Percentiles rank a stretch among this genome's conserved stretches.
phyloP scores from a whole-genome alignment of 1,140 invertebrate genomes.

The Lucilia sericata region DNA sequence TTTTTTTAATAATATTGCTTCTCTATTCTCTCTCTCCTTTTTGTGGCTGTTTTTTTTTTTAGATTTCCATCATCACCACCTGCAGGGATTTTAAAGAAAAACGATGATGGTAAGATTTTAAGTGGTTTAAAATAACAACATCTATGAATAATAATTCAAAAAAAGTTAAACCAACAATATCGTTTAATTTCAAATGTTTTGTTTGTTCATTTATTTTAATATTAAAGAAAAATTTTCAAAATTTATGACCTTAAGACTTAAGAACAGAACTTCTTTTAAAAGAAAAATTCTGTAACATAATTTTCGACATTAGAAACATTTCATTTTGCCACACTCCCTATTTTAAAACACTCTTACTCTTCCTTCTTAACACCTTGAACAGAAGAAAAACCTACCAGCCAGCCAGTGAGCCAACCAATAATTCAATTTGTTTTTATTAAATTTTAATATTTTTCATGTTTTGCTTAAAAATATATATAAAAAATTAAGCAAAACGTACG shows the following conservation, averaged over 20 bases:
- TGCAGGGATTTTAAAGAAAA: constrained; percentile 66
- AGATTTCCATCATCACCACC: constrained; percentile 64
- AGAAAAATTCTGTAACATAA: too few relatives aligned
- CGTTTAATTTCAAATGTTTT: not conserved
- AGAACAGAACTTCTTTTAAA: too few relatives aligned
- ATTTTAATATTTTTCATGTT: constrained; percentile 30
- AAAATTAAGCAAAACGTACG: too few relatives aligned
- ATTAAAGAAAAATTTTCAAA: constrained; percentile 31
- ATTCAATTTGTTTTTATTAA: constrained; percentile 58
- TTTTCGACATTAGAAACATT: too few relatives aligned
- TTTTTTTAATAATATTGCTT: not conserved
- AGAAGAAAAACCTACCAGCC: not conserved
- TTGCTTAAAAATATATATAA: not conserved
- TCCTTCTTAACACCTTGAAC: too few relatives aligned
- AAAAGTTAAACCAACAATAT: constrained; percentile 43
- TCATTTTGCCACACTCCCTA: too few relatives aligned
- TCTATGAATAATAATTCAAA: constrained; percentile 49
- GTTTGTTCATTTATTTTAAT: constrained; percentile 24
- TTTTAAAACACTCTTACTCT: too few relatives aligned
- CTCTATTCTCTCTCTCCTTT: not conserved
- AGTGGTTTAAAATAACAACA: constrained; percentile 36
- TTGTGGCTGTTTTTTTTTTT: not conserved
- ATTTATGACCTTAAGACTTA: too few relatives aligned
- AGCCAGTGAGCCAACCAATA: constrained; percentile 49
- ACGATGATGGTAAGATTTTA: constrained; percentile 64